Percentiles rank a stretch among this genome's conserved stretches.
Conservation (phyloP, 2,113 vertebrate species). For the Gymnobelideus leadbeateri region DNA sequence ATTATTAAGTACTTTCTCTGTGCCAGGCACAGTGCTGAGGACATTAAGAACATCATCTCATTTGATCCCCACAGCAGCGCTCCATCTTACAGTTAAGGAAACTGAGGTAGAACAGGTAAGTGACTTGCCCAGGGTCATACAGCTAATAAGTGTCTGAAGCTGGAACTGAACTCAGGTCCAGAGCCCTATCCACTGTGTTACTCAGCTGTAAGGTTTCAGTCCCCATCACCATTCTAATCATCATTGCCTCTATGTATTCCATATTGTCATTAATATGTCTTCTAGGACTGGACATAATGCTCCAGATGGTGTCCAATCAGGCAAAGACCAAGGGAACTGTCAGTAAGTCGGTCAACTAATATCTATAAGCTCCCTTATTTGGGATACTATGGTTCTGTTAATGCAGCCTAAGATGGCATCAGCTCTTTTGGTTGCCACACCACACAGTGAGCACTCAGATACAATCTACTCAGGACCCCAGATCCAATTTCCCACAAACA, state of each 20-base stretch:
- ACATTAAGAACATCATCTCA: background rate
- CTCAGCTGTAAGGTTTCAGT: background rate
- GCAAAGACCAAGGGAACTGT: background rate
- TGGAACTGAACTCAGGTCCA: background rate
- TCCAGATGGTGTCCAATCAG: background rate
- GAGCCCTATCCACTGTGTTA: too few species aligned
- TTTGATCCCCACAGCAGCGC: background rate
- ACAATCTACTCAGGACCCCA: background rate
- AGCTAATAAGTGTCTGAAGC: background rate
- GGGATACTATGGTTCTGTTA: background rate
- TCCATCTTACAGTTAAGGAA: background rate
- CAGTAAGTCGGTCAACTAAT: background rate
- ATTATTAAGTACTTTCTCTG: background rate
- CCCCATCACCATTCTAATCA: background rate
- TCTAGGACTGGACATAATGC: background rate
- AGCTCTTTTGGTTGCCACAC: background rate
- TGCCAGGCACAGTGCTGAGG: background rate
- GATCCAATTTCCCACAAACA: background rate
- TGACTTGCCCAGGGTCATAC: background rate
- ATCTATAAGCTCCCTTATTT: background rate
- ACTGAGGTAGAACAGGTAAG: background rate
- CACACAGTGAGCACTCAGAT: background rate
- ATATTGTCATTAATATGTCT: background rate
- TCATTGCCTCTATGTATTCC: background rate
- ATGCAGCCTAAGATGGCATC: background rate